Evolutionary conservation across 2,888 invertebrate species (phyloP).

Genomic region (Glyphotaelius pellucidus): DNA sequence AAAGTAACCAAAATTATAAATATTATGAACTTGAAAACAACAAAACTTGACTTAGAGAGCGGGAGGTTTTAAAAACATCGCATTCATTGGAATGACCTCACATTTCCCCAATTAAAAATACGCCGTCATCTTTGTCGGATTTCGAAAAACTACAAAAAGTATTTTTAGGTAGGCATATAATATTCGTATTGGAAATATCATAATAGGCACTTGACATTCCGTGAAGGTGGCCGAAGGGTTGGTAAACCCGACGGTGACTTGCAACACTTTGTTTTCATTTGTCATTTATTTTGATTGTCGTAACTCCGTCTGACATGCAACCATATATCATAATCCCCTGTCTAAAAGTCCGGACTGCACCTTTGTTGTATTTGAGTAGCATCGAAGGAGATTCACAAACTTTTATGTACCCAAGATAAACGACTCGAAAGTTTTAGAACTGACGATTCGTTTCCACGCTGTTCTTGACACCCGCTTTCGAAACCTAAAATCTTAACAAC

Average conservation of each 20-base stretch:
- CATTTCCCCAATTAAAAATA: not conserved
- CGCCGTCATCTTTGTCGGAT: constrained; percentile 2
- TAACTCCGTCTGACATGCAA: constrained; percentile 72
- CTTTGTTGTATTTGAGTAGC: constrained; percentile 32
- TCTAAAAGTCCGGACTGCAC: constrained; percentile 34
- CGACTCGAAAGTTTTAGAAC: not conserved
- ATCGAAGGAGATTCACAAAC: constrained; percentile 33
- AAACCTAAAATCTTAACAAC: not conserved
- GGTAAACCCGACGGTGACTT: constrained; percentile 71
- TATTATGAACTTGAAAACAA: not conserved
- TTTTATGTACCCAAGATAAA: not conserved
- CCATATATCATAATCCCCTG: constrained; percentile 70
- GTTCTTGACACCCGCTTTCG: not conserved
- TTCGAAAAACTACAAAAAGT: not conserved
- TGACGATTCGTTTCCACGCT: not conserved
- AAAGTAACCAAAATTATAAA: not conserved
- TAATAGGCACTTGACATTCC: constrained; percentile 54
- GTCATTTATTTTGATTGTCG: constrained; percentile 80
- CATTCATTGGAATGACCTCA: not conserved
- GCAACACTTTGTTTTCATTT: constrained; percentile 76
- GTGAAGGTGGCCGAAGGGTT: constrained; percentile 44
- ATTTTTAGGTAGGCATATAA: not conserved
- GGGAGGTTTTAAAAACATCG: not conserved
- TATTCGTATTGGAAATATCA: constrained; percentile 45
- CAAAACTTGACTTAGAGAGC: not conserved